These are phyloP conservation scores for Threskiornis aethiopicus DNA, from an alignment of 2,797 vertebrate genomes.

Conservation along the genomic window DNA sequence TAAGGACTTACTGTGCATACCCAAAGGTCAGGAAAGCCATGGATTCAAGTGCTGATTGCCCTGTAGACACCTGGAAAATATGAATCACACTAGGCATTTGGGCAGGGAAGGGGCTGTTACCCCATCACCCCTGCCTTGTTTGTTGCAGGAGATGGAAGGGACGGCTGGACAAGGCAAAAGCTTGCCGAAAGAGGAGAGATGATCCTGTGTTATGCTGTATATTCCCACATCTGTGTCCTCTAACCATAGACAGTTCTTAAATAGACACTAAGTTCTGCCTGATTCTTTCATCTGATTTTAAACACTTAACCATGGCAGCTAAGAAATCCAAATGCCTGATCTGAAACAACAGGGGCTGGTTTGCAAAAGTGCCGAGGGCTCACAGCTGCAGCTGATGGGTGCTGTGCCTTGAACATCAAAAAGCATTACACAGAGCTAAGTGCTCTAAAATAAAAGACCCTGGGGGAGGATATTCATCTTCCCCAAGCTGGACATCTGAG, in stretches of 20 bases:
- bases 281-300: not conserved
- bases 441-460: not conserved
- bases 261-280: not conserved
- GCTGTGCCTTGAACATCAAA: not conserved
- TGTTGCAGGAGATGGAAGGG: not conserved
- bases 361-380: not conserved
- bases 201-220: not conserved
- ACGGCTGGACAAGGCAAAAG: not conserved
- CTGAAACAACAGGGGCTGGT: not conserved
- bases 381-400: no score
- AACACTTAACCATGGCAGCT: not conserved
- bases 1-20: not conserved
- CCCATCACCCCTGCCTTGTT: not conserved
- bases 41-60: not conserved
- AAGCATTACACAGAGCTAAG: not conserved
- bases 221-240: not conserved
- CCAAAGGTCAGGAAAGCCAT: not conserved
- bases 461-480: not conserved
- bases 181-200: not conserved
- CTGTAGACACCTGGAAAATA: not conserved
- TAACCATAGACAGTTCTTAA: not conserved
- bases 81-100: not conserved
- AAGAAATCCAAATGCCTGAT: not conserved
- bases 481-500: no score
- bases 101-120: not conserved